Conservation (phyloP, 2,888 invertebrate genomes). For the Spilosoma lubricipeda region DNA sequence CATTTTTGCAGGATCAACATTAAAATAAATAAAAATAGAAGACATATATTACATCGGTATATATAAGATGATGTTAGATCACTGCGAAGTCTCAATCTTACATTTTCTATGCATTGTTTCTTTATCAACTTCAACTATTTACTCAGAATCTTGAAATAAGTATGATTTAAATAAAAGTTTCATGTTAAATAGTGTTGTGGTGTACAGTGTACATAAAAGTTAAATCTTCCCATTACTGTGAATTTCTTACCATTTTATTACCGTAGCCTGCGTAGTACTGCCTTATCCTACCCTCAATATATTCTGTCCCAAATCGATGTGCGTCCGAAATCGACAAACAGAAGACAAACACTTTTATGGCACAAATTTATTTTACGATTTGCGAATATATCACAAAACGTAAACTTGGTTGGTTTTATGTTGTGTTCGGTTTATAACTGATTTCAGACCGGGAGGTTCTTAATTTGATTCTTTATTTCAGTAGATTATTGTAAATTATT, state of each 20-base stretch:
- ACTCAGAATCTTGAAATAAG: too few relatives aligned
- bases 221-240: not conserved
- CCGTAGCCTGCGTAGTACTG: not conserved
- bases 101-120: not conserved
- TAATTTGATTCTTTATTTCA: not conserved
- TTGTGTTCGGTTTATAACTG: slow-evolving; percentile 3
- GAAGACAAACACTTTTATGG: slow-evolving; percentile 19
- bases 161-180: not conserved
- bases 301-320: slow-evolving; percentile 9
- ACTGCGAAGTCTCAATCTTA: not conserved
- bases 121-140: not conserved
- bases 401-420: slow-evolving; percentile 14
- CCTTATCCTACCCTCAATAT: not conserved
- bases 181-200: not conserved
- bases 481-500: not conserved
- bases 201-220: not conserved
- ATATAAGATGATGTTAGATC: too few relatives aligned
- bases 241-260: slow-evolving; percentile 5
- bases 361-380: slow-evolving; percentile 19
- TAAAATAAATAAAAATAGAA: too few relatives aligned
- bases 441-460: not conserved
- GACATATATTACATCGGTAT: not conserved
- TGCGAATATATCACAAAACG: slow-evolving; percentile 10
- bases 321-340: slow-evolving; percentile 12
- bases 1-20: too few relatives aligned